Evolutionary conservation across 2,888 invertebrate species (phyloP), one percentile per base, ranked within the genome.

Genomic region (Caenorhabditis auriculariae): DNA sequence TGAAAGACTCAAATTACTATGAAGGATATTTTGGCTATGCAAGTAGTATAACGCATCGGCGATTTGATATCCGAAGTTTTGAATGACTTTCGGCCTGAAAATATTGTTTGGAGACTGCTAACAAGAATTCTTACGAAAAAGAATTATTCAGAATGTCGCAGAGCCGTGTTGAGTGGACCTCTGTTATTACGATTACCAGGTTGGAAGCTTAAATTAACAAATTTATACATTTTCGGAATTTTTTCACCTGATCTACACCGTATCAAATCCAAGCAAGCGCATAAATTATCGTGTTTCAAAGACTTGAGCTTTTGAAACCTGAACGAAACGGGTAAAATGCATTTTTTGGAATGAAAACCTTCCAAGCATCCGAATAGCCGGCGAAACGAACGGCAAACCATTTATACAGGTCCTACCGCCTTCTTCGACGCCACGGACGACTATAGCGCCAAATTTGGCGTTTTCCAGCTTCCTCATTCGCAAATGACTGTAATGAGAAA

Each of bases 371-470:
- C 91, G 90, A 62, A 95, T 92, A 0, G 94, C 93, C 84, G 95
- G 94, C 2, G 95, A 94, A 1, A 95, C 95, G 21, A 95, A 85
- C 0, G 96, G 96, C 45, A 96, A 84, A 1, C 96, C 95, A 84
- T 96, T 96, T 9, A 54, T 46, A 32, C 66, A 63, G 1, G 63
- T 64, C 21, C 45, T 43, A 7, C 62, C 67, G 19, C 53, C 59
- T 35, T 59, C 62, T 35, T 74, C 70, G n/a, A 51, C 56, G 6
- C 69, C 66, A 39, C 56, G 54, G 17, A 74, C 52, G 9, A 68
- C 56, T 41, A 65, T 48, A 4, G 69, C 69, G 17, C 70, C 72
- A 47, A 70, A 70, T 24, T 46, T 24, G 7, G 28, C 39, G 28
- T 41, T 41, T 7, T 3, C 47, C 7, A 46, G 23, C 26, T 19